These are phyloP conservation scores for Gastracanthus pulcherrimus DNA, from an alignment of 2,888 invertebrate species.

Conservation along the genomic window DNA sequence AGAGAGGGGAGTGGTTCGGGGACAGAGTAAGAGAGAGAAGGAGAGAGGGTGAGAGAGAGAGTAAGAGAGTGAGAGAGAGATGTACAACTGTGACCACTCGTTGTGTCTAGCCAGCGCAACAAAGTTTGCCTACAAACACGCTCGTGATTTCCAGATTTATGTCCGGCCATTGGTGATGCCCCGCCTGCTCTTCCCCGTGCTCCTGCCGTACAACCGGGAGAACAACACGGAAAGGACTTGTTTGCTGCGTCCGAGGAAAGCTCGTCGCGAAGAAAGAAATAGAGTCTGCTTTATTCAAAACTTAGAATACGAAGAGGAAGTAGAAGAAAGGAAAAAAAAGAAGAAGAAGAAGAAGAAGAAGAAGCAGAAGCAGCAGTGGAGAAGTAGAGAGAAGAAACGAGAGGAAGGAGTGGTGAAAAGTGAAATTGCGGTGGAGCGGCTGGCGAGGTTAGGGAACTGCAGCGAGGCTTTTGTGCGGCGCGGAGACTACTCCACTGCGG, in stretches of 20 bases:
- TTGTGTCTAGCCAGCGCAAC: neutral
- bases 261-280: neutral
- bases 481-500: neutral
- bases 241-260: neutral
- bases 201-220: neutral
- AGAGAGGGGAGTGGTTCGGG: neutral
- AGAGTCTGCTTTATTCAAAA: neutral
- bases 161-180: neutral
- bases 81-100: too few relatives aligned
- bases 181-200: too few relatives aligned
- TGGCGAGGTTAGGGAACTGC: neutral
- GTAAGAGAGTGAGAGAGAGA: too few relatives aligned
- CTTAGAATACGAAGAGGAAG: neutral
- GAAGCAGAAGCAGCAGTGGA: neutral
- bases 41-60: too few relatives aligned
- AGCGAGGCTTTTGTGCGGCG: conserved; percentile 35
- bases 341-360: neutral
- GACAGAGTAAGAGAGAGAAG: too few relatives aligned
- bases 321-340: neutral
- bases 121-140: neutral
- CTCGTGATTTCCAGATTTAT: conserved; percentile 14
- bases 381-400: conserved; percentile 5
- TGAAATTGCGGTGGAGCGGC: neutral
- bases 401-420: neutral
- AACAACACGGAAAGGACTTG: neutral